Evolutionary conservation across 2,888 invertebrate genomes (phyloP), one percentile per base, ranked within the genome.

Genomic region (Homarus gammarus): DNA sequence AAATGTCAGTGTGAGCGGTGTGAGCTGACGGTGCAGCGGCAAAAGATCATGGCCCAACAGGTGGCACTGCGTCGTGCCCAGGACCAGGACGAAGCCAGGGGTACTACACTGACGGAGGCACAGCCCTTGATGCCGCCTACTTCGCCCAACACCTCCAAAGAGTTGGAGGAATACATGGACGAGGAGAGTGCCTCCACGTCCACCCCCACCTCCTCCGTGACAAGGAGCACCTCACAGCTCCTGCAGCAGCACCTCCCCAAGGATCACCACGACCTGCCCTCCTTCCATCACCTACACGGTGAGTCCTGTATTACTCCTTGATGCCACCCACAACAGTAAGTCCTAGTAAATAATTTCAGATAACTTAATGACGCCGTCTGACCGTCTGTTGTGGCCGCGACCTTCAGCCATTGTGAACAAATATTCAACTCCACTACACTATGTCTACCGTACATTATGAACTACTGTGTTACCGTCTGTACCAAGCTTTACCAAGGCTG

Each of bases 11-110:
- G 92, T 40, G 33, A 51, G 0, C 75, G 88, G 31, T 92, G 92
- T 86, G 44, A 73, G 51, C 87, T 92, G n/a, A 92, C 89, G 31
- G 72, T 85, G 73, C 72, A 90, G 81, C 40, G 92, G 56, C 79
- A 88, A 27, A 82, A 83, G 38, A 88, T 92, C 44, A 92, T 92
- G 92, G 92, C 92, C 0, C 85, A 82, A 12, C 91, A 91, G 78
- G 92, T 92, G 77, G 91, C 92, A 6, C 88, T 92, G 36, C 70
- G 92, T 18, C 84, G 91, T 0, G 90, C 87, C 2, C 90, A 91
- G 72, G 87, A 82, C 27, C 72, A 78, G 36, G 81, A 87, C 36
- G 78, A 79, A 44, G 79, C 87, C 15, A 49, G 87, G 56, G 70
- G 78, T n/a, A 3, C 18, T 5, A 33, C 68, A 27, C 85, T 64